Conservation (phyloP, 2,797 vertebrate species). For the Cuniculus paca region DNA sequence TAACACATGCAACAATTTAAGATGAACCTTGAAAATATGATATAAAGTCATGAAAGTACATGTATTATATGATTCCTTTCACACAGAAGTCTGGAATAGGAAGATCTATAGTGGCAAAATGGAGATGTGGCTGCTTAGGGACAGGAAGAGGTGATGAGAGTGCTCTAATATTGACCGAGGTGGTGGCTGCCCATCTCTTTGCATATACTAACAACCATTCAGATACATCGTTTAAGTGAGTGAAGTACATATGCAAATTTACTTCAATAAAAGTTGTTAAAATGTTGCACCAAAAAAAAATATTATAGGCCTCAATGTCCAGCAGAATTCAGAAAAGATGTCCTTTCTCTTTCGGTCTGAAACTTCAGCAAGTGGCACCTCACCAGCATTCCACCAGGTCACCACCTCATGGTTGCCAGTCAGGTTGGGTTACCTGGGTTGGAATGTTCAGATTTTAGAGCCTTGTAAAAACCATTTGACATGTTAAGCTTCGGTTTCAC, state of each 20-base stretch:
- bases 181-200: not conserved
- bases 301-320: not conserved
- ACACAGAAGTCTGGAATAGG: not conserved
- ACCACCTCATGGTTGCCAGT: not conserved
- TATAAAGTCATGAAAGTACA: not conserved
- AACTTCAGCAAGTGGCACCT: not conserved
- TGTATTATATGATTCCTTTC: not conserved
- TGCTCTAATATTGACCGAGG: not conserved
- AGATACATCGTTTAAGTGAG: not conserved
- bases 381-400: not conserved
- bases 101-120: not conserved
- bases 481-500: not conserved
- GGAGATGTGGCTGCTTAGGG: not conserved
- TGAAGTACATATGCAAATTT: not conserved
- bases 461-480: accelerated
- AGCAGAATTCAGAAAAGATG: not conserved
- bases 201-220: not conserved
- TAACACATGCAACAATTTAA: not conserved
- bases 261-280: not conserved
- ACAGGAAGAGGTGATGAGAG: not conserved
- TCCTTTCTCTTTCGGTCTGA: not conserved
- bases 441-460: not conserved
- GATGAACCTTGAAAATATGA: not conserved
- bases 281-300: not conserved
- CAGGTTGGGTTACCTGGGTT: not conserved